Percentiles rank a stretch among this genome's conserved stretches.
phyloP scores from a whole-genome alignment of 2,888 invertebrate genomes.

The Amorpha juglandis region DNA sequence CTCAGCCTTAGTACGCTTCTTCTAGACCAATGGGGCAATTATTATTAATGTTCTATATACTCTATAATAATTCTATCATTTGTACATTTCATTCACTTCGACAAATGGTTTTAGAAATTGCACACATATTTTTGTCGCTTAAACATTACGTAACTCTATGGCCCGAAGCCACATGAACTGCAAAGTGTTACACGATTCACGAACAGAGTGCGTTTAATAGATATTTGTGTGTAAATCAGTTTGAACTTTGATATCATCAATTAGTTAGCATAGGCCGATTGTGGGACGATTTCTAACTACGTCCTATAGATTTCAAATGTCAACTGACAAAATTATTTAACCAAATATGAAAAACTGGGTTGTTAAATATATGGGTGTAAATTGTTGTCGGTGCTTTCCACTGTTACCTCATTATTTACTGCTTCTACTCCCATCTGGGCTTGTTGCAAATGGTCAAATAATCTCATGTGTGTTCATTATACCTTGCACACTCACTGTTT shows the following conservation, averaged over 20 bases:
- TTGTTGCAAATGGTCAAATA: conserved; percentile 47
- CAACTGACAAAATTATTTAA: conserved; percentile 36
- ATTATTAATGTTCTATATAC: background rate
- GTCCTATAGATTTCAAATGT: conserved; percentile 27
- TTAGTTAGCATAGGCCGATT: conserved; percentile 28
- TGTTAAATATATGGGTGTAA: conserved; percentile 36
- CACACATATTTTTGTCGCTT: conserved; percentile 14
- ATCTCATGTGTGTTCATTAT: conserved; percentile 27
- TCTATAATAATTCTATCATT: too few species aligned
- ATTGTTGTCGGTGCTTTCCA: conserved; percentile 44
- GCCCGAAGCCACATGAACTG: background rate
- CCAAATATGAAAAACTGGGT: conserved; percentile 22
- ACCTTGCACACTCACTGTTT: background rate
- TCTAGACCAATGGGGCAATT: background rate
- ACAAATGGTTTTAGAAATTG: conserved; percentile 19
- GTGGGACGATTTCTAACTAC: conserved; percentile 33
- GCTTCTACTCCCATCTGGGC: conserved; percentile 52
- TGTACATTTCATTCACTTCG: conserved; percentile 9
- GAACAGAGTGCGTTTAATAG: conserved; percentile 1
- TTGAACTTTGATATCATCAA: conserved; percentile 44
- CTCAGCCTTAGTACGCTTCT: too few species aligned
- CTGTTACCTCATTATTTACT: conserved; percentile 56
- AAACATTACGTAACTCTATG: conserved; percentile 1
- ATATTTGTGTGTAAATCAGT: conserved; percentile 43
- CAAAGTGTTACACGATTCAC: background rate